Percentiles rank a stretch among this genome's conserved stretches.
These are phyloP conservation scores for Blera fallax DNA, from an alignment of 2,888 invertebrate genomes.

Conservation along the genomic window DNA sequence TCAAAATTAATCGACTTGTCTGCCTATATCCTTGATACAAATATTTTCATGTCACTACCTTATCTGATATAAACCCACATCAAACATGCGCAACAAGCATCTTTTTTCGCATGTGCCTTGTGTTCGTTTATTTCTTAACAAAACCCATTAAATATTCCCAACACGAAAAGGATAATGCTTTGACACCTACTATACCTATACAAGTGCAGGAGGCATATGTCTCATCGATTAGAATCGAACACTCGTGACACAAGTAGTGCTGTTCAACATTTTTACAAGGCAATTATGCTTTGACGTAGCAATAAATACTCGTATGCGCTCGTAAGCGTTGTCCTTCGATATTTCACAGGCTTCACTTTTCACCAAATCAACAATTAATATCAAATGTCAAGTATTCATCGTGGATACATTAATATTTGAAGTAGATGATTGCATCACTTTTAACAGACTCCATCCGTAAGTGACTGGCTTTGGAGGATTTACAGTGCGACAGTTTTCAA, in stretches of 20 bases:
- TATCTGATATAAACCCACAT: slow-evolving; percentile 23
- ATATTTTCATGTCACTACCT: slow-evolving; percentile 60
- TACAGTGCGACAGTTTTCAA: neutral
- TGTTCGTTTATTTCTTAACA: neutral
- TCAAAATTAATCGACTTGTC: slow-evolving; percentile 63
- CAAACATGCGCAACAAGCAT: slow-evolving; percentile 24
- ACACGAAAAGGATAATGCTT: slow-evolving; percentile 51
- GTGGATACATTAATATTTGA: slow-evolving; percentile 32
- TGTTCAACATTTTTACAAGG: slow-evolving; percentile 22
- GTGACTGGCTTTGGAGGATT: neutral
- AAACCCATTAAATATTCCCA: slow-evolving; percentile 51
- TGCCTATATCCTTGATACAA: slow-evolving; percentile 43
- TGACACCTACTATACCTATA: slow-evolving; percentile 32
- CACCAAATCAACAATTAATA: slow-evolving; percentile 35
- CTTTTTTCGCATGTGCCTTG: neutral
- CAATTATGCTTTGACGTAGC: slow-evolving; percentile 47
- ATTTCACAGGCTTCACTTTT: neutral
- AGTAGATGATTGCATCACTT: slow-evolving; percentile 20
- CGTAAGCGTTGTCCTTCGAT: neutral
- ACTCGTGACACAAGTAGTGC: neutral
- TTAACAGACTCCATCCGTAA: neutral
- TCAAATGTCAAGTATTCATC: slow-evolving; percentile 33
- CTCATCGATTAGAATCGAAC: slow-evolving; percentile 27
- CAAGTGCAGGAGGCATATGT: neutral
- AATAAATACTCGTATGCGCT: slow-evolving; percentile 40